A percentile compares a stretch with the other conserved stretches of the same genome.
These are phyloP conservation scores for Podarcis raffonei DNA, from an alignment of 2,113 vertebrate species.

Conservation along the genomic window DNA sequence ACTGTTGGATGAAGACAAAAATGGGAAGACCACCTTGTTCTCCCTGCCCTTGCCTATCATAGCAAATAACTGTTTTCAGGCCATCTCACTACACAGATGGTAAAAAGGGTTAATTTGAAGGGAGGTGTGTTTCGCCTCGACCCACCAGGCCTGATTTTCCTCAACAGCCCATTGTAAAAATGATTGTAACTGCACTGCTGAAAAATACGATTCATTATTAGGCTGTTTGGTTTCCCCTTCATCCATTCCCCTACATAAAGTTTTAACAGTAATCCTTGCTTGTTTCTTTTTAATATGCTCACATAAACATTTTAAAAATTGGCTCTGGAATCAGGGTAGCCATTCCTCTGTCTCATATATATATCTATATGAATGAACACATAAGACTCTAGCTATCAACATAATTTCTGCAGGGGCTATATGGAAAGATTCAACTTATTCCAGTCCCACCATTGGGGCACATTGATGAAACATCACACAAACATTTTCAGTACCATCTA, in stretches of 20 bases:
- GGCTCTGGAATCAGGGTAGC: background rate
- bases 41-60: background rate
- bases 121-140: background rate
- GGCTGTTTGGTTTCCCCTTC: background rate
- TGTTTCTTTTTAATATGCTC: background rate
- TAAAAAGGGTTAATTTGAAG: background rate
- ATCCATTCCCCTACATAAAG: background rate
- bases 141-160: background rate
- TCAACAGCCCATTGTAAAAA: background rate
- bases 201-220: background rate
- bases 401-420: background rate
- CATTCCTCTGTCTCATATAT: background rate
- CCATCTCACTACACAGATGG: too few relatives aligned
- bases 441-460: background rate
- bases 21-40: background rate
- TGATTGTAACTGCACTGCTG: background rate
- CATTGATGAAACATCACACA: background rate
- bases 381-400: background rate
- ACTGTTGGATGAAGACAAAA: background rate
- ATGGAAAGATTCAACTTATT: background rate
- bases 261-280: background rate
- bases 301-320: background rate
- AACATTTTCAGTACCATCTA: too few relatives aligned
- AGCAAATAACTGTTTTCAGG: background rate
- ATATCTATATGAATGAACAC: background rate